phyloP scores from a whole-genome alignment of 2,113 vertebrate genomes.

The Cryptoleucopteryx plumbea region DNA sequence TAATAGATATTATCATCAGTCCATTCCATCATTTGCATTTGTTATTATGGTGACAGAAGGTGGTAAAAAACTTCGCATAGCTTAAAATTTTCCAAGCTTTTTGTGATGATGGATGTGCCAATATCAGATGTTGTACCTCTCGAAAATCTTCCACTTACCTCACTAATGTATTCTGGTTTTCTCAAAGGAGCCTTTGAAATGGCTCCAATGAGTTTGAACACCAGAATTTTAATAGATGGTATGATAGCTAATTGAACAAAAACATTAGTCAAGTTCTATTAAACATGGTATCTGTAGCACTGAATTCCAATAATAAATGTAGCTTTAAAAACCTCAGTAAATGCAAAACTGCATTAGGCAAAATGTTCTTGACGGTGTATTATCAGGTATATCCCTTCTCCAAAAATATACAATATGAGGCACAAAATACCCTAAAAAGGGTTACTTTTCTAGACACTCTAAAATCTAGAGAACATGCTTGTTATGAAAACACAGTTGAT shows the following conservation, averaged over 20 bases:
- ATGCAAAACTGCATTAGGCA: background rate
- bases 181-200: constrained; percentile 18
- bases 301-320: background rate
- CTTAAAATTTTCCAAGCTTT: background rate
- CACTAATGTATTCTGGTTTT: background rate
- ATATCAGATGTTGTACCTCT: background rate
- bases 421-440: background rate
- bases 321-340: background rate
- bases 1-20: background rate
- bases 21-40: background rate
- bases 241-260: constrained; percentile 26
- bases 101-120: background rate
- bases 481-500: background rate
- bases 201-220: background rate
- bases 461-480: background rate
- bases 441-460: background rate
- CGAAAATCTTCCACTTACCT: background rate
- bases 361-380: background rate
- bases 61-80: background rate
- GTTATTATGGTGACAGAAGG: background rate
- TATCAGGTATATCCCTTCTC: background rate
- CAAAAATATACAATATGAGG: background rate
- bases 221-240: background rate
- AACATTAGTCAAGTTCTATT: background rate
- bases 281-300: background rate